Evolutionary conservation across 2,113 vertebrate genomes (phyloP), one percentile per base, ranked within the genome.

Genomic region (Aegotheles bennettii): DNA sequence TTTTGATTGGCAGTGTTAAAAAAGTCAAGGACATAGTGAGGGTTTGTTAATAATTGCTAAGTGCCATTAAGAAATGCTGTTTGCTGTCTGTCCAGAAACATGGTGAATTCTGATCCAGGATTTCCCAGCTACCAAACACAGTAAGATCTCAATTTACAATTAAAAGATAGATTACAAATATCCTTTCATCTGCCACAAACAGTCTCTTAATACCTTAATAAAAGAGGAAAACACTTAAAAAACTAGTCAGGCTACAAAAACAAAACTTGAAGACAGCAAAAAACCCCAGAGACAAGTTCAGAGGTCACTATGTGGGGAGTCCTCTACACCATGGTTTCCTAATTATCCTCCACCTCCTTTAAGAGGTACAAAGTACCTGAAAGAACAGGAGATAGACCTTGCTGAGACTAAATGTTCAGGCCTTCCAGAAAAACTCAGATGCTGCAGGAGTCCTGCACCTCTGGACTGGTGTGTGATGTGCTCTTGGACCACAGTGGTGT

Each of bases 1-100:
- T 92, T 96, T 97, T 95, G 96, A 98, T 91, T 97, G 95, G 78
- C 95, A 96, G 95, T 95, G 84, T 97, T 96, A 96, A 75, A 86
- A 89, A 53, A 94, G 94, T 88, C 95, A 97, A 97, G 96, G 97
- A 87, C 95, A 68, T 29, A 33, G 36, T 85, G 61, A 84, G 53
- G n/a, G 43, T 96, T 75, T 93, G 75, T 87, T 93, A 92, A 96
- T 95, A 96, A 95, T 96, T 95, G 68, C 76, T 71, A 93, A 94
- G 54, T 64, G 16, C 20, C 61, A 73, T 87, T 84, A 95, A 95
- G 47, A 87, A 90, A 83, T n/a, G 40, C 40, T 82, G 19, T 51
- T 74, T 63, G 68, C 33, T 86, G 20, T 80, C 63, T 86, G 36
- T 51, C 71, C 35, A 81, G 69, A 94, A 89, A 61, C 17, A 79